A percentile compares a stretch with the other conserved stretches of the same genome.
Evolutionary conservation across 1,140 invertebrate species (phyloP).

Genomic region (Limonius californicus): DNA sequence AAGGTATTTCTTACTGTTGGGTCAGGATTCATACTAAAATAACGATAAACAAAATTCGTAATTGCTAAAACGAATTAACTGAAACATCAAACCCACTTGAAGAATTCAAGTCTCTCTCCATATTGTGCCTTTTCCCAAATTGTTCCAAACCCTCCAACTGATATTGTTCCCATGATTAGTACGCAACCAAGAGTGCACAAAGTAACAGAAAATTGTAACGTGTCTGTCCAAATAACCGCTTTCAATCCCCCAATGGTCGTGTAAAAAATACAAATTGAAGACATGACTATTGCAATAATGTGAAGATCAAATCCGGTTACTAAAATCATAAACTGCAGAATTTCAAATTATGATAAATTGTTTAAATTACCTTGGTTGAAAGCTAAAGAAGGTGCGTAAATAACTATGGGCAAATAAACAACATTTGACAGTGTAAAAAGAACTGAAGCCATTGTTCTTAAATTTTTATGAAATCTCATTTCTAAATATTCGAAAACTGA

Average conservation of each 20-base stretch:
- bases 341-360: neutral
- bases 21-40: constrained; percentile 51
- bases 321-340: constrained; percentile 57
- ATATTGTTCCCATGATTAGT: constrained; percentile 56
- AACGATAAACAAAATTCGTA: neutral
- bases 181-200: constrained; percentile 65
- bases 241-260: constrained; percentile 57
- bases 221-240: constrained; percentile 74
- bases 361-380: constrained; percentile 38
- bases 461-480: constrained; percentile 52
- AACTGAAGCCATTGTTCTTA: constrained; percentile 58
- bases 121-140: constrained; percentile 3
- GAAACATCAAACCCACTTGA: constrained; percentile 16
- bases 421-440: constrained; percentile 52
- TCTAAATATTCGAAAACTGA: constrained; percentile 68
- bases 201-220: constrained; percentile 68
- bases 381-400: constrained; percentile 60
- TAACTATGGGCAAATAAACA: constrained; percentile 56
- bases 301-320: constrained; percentile 66
- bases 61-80: too few species aligned
- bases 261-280: constrained; percentile 75
- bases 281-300: constrained; percentile 63
- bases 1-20: constrained; percentile 54
- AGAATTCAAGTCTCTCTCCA: constrained; percentile 14
- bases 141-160: constrained; percentile 17